Conservation (phyloP, 1,140 invertebrate species). For the Procambarus virginalis region DNA sequence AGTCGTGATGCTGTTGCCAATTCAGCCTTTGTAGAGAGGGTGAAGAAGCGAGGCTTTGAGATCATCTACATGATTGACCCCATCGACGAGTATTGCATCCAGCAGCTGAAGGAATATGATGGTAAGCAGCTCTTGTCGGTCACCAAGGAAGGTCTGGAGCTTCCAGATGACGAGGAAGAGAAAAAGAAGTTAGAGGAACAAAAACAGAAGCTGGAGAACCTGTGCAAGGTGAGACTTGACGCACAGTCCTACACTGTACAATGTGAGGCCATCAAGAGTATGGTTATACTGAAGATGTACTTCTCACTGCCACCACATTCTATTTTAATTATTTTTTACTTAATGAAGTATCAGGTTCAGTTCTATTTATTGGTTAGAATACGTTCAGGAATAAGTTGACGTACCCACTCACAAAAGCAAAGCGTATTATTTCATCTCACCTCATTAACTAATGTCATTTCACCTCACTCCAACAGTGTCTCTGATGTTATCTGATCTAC, state of each 20-base stretch:
- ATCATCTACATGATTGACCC: constrained; percentile 99
- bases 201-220: constrained; percentile 92
- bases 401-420: no score
- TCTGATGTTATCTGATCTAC: no score
- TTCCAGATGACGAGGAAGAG: constrained; percentile 96
- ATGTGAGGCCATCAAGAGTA: no score
- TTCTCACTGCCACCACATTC: no score
- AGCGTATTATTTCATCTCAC: no score
- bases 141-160: constrained; percentile 97
- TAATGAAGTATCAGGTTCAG: no score
- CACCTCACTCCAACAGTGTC: no score
- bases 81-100: constrained; percentile 99
- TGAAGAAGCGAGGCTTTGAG: constrained; percentile 97
- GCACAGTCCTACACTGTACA: constrained; percentile 83
- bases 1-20: constrained; percentile 95
- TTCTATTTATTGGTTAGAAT: no score
- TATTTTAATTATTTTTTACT: no score
- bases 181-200: constrained; percentile 98
- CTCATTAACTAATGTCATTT: no score
- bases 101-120: constrained; percentile 98
- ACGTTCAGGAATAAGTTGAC: no score
- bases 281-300: no score
- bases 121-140: constrained; percentile 96
- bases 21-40: constrained; percentile 97
- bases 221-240: constrained; percentile 90